Percentiles rank a stretch among this genome's conserved stretches.
Conservation (phyloP, 2,888 invertebrate species). For the Tinea pellionella region DNA sequence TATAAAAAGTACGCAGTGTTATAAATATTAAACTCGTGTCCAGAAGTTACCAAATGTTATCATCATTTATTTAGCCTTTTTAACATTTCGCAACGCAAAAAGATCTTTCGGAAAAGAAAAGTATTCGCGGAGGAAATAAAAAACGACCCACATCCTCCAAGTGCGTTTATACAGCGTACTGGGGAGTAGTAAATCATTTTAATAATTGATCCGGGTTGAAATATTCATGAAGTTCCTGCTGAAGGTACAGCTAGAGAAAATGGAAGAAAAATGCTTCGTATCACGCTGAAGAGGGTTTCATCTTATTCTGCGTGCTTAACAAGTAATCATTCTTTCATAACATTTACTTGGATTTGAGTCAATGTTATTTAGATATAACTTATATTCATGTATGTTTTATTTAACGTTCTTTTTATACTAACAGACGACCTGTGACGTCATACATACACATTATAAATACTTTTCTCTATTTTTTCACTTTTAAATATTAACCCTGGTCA, state of each 20-base stretch:
- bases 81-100: not conserved
- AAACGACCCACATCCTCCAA: constrained; percentile 33
- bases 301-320: not conserved
- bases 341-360: not conserved
- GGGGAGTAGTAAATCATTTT: constrained; percentile 62
- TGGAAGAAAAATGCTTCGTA: constrained; percentile 46
- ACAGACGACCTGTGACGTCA: no score
- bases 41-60: not conserved
- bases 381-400: not conserved
- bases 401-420: no score
- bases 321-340: constrained; percentile 3
- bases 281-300: constrained; percentile 15
- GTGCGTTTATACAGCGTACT: constrained; percentile 35
- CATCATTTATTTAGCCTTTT: constrained; percentile 8
- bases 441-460: no score
- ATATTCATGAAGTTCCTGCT: constrained; percentile 61
- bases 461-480: no score
- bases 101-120: not conserved
- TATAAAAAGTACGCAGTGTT: not conserved
- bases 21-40: not conserved
- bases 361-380: not conserved
- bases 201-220: constrained; percentile 64
- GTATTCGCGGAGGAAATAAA: constrained; percentile 23
- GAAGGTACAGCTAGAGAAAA: constrained; percentile 49
- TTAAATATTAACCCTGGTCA: no score